Percentiles rank a stretch among this genome's conserved stretches.
These are phyloP conservation scores for Acropternis orthonyx DNA, from an alignment of 2,797 vertebrate species.

Conservation along the genomic window DNA sequence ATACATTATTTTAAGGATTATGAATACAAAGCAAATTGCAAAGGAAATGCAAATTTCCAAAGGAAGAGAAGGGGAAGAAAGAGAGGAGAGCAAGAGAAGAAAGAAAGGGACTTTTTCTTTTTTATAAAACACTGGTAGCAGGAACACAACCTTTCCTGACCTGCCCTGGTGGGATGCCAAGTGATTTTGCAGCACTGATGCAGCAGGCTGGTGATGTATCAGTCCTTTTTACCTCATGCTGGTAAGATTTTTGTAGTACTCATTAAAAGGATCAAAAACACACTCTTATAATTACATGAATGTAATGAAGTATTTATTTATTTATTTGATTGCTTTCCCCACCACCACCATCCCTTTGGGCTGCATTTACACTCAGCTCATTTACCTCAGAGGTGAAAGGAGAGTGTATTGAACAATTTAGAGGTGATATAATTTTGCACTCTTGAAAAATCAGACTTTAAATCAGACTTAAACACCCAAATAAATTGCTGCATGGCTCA, in stretches of 20 bases:
- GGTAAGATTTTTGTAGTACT: background rate
- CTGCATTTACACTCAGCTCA: background rate
- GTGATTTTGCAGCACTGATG: background rate
- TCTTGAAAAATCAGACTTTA: background rate
- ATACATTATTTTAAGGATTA: background rate
- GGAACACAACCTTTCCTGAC: background rate
- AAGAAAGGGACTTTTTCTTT: background rate
- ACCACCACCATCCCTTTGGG: background rate
- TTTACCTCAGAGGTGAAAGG: background rate
- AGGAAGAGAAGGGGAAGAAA: background rate
- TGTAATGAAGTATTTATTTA: background rate
- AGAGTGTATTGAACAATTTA: background rate
- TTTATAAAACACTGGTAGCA: background rate
- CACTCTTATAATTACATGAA: background rate
- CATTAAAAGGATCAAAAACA: background rate
- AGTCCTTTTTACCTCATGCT: background rate
- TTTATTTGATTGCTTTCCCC: background rate
- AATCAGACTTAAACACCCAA: background rate
- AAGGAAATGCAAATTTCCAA: background rate
- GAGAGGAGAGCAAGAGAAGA: background rate
- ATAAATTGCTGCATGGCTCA: background rate
- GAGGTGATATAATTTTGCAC: background rate
- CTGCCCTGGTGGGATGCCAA: background rate
- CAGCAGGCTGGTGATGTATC: background rate
- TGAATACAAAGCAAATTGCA: background rate